These are phyloP conservation scores for Bothrops jararaca DNA, from an alignment of 2,113 vertebrate genomes.

Conservation along the genomic window DNA sequence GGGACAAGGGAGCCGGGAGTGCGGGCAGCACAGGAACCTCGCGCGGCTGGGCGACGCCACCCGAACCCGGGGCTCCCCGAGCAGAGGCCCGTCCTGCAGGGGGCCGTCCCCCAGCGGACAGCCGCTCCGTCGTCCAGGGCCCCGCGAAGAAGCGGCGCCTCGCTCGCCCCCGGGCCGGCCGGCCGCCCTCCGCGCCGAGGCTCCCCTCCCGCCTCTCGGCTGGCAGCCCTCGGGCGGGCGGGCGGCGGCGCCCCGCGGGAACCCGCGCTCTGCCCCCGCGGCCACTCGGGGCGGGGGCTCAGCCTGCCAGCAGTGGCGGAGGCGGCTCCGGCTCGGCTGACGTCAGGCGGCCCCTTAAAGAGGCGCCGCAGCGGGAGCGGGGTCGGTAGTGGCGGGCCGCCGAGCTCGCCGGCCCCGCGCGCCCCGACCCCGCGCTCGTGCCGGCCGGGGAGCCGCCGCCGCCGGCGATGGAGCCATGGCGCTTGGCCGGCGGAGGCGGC, in stretches of 20 bases:
- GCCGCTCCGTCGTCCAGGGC: no score
- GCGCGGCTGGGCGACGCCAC: background rate
- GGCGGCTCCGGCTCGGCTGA: constrained; percentile 62
- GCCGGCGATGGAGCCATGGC: constrained; percentile 86
- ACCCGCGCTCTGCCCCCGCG: background rate
- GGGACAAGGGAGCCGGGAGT: background rate
- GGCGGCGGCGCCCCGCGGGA: no score
- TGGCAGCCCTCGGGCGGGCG: background rate
- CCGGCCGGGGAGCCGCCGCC: constrained; percentile 33
- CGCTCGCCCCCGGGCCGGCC: no score
- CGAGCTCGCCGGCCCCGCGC: background rate
- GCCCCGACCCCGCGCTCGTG: constrained; percentile 11
- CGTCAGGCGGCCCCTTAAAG: constrained; percentile 85
- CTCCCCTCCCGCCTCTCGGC: background rate
- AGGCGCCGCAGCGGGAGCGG: constrained; percentile 40
- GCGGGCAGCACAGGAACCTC: background rate
- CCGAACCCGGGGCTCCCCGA: background rate
- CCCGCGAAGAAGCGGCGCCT: background rate
- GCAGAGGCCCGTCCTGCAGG: no score
- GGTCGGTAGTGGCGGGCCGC: background rate
- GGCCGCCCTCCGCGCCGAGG: background rate
- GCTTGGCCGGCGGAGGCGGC: constrained; percentile 78
- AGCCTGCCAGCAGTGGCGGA: background rate
- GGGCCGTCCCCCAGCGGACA: background rate
- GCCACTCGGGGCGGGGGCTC: background rate